These are phyloP conservation scores for Tor tambroides DNA, from an alignment of 2,113 vertebrate genomes.

Conservation along the genomic window DNA sequence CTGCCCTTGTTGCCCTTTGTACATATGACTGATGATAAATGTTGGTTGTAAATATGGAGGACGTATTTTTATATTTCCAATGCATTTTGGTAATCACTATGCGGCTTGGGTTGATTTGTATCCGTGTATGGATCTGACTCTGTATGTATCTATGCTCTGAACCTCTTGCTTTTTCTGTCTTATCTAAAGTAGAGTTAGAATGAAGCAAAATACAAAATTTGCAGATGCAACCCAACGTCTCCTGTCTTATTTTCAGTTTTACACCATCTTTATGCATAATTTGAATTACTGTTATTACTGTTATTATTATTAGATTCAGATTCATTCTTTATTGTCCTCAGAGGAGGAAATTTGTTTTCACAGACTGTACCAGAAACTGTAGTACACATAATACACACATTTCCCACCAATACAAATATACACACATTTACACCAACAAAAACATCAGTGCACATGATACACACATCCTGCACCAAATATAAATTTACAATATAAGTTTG, in stretches of 20 bases:
- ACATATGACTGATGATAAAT: slow-evolving; percentile 58
- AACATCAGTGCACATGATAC: too few relatives aligned
- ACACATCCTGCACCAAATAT: too few relatives aligned
- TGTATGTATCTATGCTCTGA: slow-evolving; percentile 57
- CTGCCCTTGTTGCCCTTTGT: slow-evolving; percentile 53
- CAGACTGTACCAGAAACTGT: background rate
- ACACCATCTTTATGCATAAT: background rate
- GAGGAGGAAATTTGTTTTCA: background rate
- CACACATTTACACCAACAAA: too few relatives aligned
- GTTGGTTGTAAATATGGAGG: slow-evolving; percentile 64
- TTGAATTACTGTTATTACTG: too few relatives aligned
- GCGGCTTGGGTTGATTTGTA: slow-evolving; percentile 48
- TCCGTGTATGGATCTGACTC: slow-evolving; percentile 47
- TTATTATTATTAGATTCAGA: background rate
- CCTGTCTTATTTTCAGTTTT: slow-evolving; percentile 25
- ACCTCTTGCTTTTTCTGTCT: slow-evolving; percentile 55
- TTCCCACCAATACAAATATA: too few relatives aligned
- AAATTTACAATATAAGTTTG: too few relatives aligned
- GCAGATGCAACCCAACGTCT: slow-evolving; percentile 60
- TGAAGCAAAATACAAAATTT: slow-evolving; percentile 68
- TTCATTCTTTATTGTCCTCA: background rate
- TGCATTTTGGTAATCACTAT: slow-evolving; percentile 57
- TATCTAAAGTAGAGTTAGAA: slow-evolving; percentile 59
- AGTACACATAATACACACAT: background rate
- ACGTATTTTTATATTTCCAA: slow-evolving; percentile 66